Base-by-base conservation (phyloP, 2,113 vertebrate species). In the Ctenodactylus gundi region DNA sequence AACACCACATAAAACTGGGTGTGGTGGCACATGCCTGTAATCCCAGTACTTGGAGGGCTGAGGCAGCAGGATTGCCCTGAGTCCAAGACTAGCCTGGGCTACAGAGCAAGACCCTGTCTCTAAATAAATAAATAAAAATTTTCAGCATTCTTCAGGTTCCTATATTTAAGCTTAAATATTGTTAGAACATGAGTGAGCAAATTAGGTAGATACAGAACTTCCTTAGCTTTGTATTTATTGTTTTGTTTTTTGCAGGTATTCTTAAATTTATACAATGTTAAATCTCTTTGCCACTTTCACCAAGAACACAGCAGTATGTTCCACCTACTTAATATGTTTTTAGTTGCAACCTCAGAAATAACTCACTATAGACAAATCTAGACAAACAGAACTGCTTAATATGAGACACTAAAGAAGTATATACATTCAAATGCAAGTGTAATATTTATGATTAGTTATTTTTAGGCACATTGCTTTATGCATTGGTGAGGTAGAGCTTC, bases 191-290 rank as follows among this genome's bases (percentile, higher is more conserved):
- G 53, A 83, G 23, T 64, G 49, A 93, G 39, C n/a, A 95, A 55
- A 83, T 73, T 77, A 95, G 85, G 6, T 65, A 91, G 49, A 78
- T 55, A 21, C 0, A 44, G 36, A 90, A 88, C 7, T 60, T 81
- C 10, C 77, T 88, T 88, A 60, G 6, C n/a, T 51, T 81, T 85
- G 17, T 76, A n/a, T 65, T 93, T 90, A 89, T 17, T 84, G 83
- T 85, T 31, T 46, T 95, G 80, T 90, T 11, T 91, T 94, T n/a
- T n/a, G n/a, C n/a, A 67, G 36, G 29, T 88, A 89, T 58, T 87
- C 29, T 92, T 94, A 95, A 70, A 95, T 92, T 93, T 94, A 91
- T 6, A 76, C 93, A 94, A 46, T 64, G 23, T 86, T 94, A 94
- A 89, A 27, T 78, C 64, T 51, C 4, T 83, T 20, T 88, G 41